Evolutionary conservation across 2,888 invertebrate species (phyloP), one percentile per base, ranked within the genome.

Genomic region (Apamea sordens): DNA sequence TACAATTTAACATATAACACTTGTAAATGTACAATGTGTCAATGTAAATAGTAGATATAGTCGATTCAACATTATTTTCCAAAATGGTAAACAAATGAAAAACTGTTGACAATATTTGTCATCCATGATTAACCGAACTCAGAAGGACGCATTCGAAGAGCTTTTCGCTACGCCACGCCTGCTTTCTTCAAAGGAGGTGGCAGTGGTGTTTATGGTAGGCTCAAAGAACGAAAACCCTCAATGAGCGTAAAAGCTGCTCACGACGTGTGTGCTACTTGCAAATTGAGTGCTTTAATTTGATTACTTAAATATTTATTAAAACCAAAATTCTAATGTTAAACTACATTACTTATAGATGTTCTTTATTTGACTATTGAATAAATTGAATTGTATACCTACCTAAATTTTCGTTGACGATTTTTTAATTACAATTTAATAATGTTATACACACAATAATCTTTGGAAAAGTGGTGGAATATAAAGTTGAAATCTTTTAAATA

Each of bases 81-180:
- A 32, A 53, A 76, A 76, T 41, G 8, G 63, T 76, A 76, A 76
- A 76, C 63, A 76, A 76, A 41, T 21, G 15, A 18, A 21, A 50
- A 21, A 7, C n/a, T 47, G 10, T 44, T 73, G 32, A 1, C 50
- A 8, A 47, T 15, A 47, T 36, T 28, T 24, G 15, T 61, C 15
- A 18, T n/a, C 18, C 18, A 61, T 59, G 41, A 36, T 41, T 71
- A n/a, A 44, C 8, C 21, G 15, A 73, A 3, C 10, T 69, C 5
- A 50, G 21, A n/a, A n/a, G 5, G 1, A 47, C 41, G 7, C 11
- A 41, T n/a, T 56, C n/a, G 18, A 56, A 56, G 5, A 15, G 7
- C n/a, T 75, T 73, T 59, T 18, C 1, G 1, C 7, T 56, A 24
- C 0, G 13, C 32, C 1, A 32, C 5, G 15, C 1, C 18, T 28